Evolutionary conservation across 2,797 vertebrate species (phyloP).

Genomic region (Toxotes lorentzi): DNA sequence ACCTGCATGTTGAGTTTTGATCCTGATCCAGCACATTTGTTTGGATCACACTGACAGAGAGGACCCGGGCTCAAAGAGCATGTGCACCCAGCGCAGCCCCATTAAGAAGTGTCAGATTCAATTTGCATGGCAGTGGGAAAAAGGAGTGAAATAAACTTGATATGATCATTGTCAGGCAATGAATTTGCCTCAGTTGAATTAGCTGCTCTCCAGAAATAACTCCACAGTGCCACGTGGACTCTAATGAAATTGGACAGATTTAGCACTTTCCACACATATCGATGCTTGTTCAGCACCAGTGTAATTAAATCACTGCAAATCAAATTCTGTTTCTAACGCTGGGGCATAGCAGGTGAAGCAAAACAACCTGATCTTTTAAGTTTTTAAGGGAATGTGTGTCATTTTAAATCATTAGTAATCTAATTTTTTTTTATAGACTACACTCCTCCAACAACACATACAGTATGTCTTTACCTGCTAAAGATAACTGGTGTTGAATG

Average conservation of each 20-base stretch:
- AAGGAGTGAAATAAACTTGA: conserved; percentile 65
- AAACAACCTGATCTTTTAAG: conserved; percentile 15
- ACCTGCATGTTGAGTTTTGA: conserved; percentile 42
- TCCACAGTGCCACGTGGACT: conserved; percentile 38
- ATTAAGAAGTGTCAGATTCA: conserved; percentile 62
- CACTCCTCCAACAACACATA: neutral
- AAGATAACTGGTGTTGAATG: conserved; percentile 29
- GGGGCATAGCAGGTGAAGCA: conserved; percentile 15
- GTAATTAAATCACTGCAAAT: conserved; percentile 57
- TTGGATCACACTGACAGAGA: conserved; percentile 26
- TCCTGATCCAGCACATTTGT: conserved; percentile 17
- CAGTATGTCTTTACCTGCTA: neutral
- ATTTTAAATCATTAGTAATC: conserved; percentile 13
- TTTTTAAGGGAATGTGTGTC: conserved; percentile 1
- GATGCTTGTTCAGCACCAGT: conserved; percentile 46
- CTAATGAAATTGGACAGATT: conserved; percentile 68
- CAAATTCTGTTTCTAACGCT: conserved; percentile 10
- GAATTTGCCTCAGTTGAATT: conserved; percentile 66
- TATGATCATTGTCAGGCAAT: conserved; percentile 67
- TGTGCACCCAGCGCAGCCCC: conserved; percentile 26
- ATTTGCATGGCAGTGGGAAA: conserved; percentile 65
- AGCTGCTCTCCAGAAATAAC: conserved; percentile 57
- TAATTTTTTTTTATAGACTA: neutral
- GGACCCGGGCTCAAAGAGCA: conserved; percentile 6
- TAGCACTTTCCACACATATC: conserved; percentile 41